phyloP scores from a whole-genome alignment of 2,888 invertebrate genomes.

The Tenthredo distinguenda region DNA sequence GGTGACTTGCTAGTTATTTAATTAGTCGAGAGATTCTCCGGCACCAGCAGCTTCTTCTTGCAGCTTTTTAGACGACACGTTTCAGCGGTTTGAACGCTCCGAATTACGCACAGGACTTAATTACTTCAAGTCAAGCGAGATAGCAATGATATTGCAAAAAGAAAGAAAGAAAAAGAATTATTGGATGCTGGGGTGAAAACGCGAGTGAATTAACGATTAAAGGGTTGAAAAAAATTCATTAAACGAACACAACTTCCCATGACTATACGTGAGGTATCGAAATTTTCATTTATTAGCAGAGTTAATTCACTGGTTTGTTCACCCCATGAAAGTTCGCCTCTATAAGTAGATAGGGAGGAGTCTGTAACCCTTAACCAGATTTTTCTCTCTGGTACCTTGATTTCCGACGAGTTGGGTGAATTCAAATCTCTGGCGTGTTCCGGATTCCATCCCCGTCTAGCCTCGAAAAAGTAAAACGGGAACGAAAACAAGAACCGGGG shows the following conservation, averaged over 20 bases:
- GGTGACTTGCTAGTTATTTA: slow-evolving; percentile 76
- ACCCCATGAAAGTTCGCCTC: not conserved
- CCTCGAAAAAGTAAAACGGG: not conserved
- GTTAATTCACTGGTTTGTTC: not conserved
- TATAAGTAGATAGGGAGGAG: not conserved
- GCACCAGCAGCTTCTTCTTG: slow-evolving; percentile 59
- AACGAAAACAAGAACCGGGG: not conserved
- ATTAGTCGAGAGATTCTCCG: slow-evolving; percentile 73
- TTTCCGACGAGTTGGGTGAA: slow-evolving; percentile 28
- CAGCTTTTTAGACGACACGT: slow-evolving; percentile 14
- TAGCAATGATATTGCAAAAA: slow-evolving; percentile 1
- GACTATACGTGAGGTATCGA: not conserved
- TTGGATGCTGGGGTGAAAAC: not conserved
- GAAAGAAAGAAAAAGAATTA: not conserved
- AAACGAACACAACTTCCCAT: not conserved
- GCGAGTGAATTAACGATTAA: not conserved
- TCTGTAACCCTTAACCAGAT: not conserved
- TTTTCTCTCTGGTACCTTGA: slow-evolving; percentile 11
- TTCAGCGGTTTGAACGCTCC: slow-evolving; percentile 15
- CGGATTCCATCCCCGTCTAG: not conserved
- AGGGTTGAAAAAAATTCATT: not conserved
- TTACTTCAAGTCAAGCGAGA: slow-evolving; percentile 7
- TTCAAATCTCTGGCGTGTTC: slow-evolving; percentile 23
- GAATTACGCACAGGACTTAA: slow-evolving; percentile 33
- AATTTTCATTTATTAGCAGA: not conserved